phyloP scores from a whole-genome alignment of 1,140 invertebrate genomes.

The Teleopsis dalmanni region DNA sequence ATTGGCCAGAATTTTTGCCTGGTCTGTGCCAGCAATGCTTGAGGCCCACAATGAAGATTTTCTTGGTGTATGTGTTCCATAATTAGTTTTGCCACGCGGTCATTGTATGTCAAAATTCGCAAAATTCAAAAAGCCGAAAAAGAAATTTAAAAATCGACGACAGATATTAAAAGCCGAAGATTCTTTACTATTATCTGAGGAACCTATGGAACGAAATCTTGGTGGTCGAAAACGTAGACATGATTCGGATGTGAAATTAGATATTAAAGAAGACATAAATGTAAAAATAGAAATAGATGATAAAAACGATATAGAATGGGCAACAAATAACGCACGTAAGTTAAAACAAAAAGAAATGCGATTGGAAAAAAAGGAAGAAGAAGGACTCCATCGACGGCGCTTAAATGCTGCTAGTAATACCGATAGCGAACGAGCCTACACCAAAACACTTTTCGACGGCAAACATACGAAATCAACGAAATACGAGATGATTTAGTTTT shows the following conservation, averaged over 20 bases:
- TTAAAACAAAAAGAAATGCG: slow-evolving; percentile 53
- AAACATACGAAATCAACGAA: no score
- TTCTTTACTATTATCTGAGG: slow-evolving; percentile 40
- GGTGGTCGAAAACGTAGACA: slow-evolving; percentile 44
- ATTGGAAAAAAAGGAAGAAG: slow-evolving; percentile 44
- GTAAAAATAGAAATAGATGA: slow-evolving; percentile 63
- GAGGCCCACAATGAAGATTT: no score
- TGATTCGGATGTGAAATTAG: slow-evolving; percentile 27
- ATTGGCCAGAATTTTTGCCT: no score
- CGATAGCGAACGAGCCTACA: no score
- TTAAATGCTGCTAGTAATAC: no score
- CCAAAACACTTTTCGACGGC: no score
- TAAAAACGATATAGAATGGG: slow-evolving; percentile 61
- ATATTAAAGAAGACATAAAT: slow-evolving; percentile 50
- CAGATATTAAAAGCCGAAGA: slow-evolving; percentile 55
- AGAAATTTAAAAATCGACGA: slow-evolving; percentile 58
- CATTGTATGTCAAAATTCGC: no score
- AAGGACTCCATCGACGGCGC: no score
- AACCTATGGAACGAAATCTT: slow-evolving; percentile 47
- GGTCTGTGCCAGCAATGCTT: no score
- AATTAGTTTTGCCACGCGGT: no score
- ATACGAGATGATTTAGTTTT: no score
- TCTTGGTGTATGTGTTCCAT: no score
- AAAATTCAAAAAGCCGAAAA: slow-evolving; percentile 90
- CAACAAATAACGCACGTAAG: slow-evolving; percentile 65